Base-by-base conservation (phyloP, 2,888 invertebrate genomes). In the Ischnus inquisitorius region DNA sequence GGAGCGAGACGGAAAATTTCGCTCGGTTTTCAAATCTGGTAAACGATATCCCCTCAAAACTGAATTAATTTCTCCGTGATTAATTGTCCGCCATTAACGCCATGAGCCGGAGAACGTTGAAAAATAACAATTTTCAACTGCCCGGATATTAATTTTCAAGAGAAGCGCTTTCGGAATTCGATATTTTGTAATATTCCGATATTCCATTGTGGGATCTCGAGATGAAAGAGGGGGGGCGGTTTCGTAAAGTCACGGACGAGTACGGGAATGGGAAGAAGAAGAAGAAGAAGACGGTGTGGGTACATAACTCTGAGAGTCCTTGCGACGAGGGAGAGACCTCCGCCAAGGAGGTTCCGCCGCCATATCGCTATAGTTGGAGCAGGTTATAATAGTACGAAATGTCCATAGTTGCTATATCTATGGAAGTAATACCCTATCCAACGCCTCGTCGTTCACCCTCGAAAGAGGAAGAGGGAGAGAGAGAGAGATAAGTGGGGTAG, bases 401-500 rank as follows among this genome's bases (percentile, higher is more conserved):
- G 48, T 25, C 22, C 34, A 54, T 69, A 69, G 6, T 16, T 51
- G 54, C 12, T 62, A 28, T 48, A 69, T 25, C 5, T 69, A 12
- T 51, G 51, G 48, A 28, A 28, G 51, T 54, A 48, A 62, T 62
- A 43, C 16, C 22, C 60, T 28, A 19, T 16, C 62, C 60, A 12
- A 16, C 28, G 34, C 28, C 28, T 51, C 60, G 72, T 60, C 60
- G 28, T 72, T 67, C 64, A 25, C 48, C 67, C 68, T 57, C 19
- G 25, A n/a, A n/a, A n/a, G n/a, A n/a, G n/a, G n/a, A n/a, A n/a
- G n/a, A n/a, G n/a, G n/a, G n/a, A n/a, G n/a, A n/a, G n/a, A n/a
- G n/a, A n/a, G n/a, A 68, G 34, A 72, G 64, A 78, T 64, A 84
- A 83, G 81, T 81, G 83, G 76, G 81, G 80, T 78, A 83, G 81